Conservation (phyloP, 1,140 invertebrate genomes). For the Thrips palmi region DNA sequence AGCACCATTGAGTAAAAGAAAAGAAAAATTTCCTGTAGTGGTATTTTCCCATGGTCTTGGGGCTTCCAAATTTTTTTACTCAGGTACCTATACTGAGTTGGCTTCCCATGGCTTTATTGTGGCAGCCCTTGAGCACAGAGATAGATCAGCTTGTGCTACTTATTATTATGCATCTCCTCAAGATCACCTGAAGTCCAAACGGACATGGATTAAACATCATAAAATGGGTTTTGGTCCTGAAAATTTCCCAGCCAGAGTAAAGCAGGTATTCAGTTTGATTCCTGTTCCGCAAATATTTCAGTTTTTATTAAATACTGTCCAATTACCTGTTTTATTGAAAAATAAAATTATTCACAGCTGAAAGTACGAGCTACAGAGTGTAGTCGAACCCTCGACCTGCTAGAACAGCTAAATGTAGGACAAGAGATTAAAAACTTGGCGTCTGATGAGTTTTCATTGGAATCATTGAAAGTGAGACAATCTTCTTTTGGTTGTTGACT, state of each 20-base stretch:
- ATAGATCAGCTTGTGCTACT: conserved; percentile 33
- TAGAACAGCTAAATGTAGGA: no score
- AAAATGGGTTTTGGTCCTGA: conserved; percentile 19
- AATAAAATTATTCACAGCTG: no score
- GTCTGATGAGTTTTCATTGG: no score
- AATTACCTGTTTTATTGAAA: no score
- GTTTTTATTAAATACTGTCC: no score
- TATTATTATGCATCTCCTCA: conserved; percentile 26
- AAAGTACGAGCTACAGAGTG: no score
- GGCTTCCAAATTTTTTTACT: conserved; percentile 38
- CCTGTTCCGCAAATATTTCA: no score
- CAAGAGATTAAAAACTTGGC: no score
- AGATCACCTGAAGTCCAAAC: conserved; percentile 19
- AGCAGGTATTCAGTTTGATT: conserved; percentile 20
- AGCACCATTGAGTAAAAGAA: conserved; percentile 19
- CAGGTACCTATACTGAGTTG: conserved; percentile 35
- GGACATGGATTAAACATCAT: conserved; percentile 19
- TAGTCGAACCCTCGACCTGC: no score
- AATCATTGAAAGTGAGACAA: no score
- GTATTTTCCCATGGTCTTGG: conserved; percentile 49
- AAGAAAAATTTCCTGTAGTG: conserved; percentile 33
- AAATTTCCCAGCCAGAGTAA: conserved; percentile 22
- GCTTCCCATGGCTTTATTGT: conserved; percentile 47
- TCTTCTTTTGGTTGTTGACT: background rate
- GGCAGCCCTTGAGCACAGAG: conserved; percentile 41